Base-by-base conservation (phyloP, 1,140 invertebrate genomes). In the Psilanteris sp. region DNA sequence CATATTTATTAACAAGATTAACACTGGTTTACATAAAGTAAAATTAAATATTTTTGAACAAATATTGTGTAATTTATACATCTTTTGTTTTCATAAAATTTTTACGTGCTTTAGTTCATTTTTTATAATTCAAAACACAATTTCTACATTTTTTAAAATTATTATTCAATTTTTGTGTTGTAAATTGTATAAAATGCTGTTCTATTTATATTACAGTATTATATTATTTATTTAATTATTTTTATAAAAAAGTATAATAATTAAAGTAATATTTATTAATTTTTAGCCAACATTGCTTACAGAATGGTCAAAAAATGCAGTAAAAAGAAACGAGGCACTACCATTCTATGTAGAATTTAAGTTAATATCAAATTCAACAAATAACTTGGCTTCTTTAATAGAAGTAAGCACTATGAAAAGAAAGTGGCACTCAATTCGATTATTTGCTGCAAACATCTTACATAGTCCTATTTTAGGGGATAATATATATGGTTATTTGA, bases 391-490 rank as follows among this genome's bases (percentile, higher is more conserved):
- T 16, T 84, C 83, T 4, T 29, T 90, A 1, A 46, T 89, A 1
- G 79, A 89, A 80, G 48, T 89, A 4, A 80, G 62, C 14, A 62
- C 81, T 4, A 80, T 79, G 1, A 76, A 79, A 14, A 73, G 57
- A 20, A 80, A 79, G 64, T 82, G 81, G 70, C 83, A 89, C 62
- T 77, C 81, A 1, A 10, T 89, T 2, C 79, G 88, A 44, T 43
- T 89, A 1, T 89, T 87, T 26, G 80, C 85, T n/a, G 54, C 88
- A 0, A 78, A 82, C 6, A 70, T 81, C 22, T 37, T 89, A 2
- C 66, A 82, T n/a, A 76, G 79, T 29, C 89, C 89, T 13, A 64
- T 90, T 64, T 61, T 90, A 4, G 89, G 89, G 2, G 89, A 90
- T 50, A 85, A 88, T 37, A 29, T 85, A 15, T 85, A 83, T 41